Evolutionary conservation across 2,888 invertebrate genomes (phyloP).

Genomic region (Yponomeuta cagnagella): DNA sequence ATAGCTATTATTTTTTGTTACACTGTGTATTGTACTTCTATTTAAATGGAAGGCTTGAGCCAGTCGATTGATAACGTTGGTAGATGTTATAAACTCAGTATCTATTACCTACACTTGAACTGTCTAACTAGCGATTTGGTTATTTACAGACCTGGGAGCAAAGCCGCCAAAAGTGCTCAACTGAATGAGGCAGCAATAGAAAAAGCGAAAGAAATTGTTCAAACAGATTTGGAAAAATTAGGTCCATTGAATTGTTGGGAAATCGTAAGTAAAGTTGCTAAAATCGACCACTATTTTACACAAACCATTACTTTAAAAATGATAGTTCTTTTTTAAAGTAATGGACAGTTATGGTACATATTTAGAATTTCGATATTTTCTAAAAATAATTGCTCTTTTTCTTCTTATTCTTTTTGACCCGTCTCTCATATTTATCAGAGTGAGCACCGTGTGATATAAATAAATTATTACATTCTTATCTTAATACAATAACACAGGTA

Average conservation of each 20-base stretch:
- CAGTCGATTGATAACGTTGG: too few relatives aligned
- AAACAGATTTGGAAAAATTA: slow-evolving; percentile 35
- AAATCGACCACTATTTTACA: too few relatives aligned
- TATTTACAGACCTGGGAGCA: slow-evolving; percentile 68
- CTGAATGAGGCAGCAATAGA: slow-evolving; percentile 52
- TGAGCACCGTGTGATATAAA: too few relatives aligned
- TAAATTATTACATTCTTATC: too few relatives aligned
- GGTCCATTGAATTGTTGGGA: slow-evolving; percentile 51
- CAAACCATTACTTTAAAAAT: background rate
- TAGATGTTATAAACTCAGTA: too few relatives aligned
- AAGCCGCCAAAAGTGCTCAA: slow-evolving; percentile 69
- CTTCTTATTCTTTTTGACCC: too few relatives aligned
- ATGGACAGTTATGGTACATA: background rate
- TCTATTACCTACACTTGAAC: background rate
- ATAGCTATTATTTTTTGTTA: too few relatives aligned
- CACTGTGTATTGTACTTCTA: too few relatives aligned
- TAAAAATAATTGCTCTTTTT: too few relatives aligned
- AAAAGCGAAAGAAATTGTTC: slow-evolving; percentile 39
- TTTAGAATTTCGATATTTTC: too few relatives aligned
- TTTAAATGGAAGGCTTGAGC: too few relatives aligned
- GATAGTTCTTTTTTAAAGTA: background rate
- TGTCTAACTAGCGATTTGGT: slow-evolving; percentile 1
- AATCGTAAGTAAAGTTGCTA: slow-evolving; percentile 34
- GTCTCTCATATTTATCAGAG: too few relatives aligned
- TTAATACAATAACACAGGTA: background rate